Evolutionary conservation across 2,797 vertebrate genomes (phyloP), one percentile per base, ranked within the genome.

Genomic region (Spheniscus humboldti): DNA sequence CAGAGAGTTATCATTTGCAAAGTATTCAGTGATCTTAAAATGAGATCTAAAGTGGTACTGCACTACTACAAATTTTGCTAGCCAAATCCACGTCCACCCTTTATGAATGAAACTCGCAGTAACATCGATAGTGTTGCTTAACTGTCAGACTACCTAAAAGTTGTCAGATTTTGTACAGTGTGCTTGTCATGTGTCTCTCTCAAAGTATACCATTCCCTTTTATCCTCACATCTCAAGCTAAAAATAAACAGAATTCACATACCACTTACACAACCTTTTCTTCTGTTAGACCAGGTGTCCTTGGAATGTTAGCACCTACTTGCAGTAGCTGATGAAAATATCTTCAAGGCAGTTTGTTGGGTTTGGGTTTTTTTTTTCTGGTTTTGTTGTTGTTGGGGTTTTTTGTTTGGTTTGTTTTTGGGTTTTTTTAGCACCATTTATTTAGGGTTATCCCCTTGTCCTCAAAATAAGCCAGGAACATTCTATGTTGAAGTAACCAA

Each of bases 401-500:
- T 97, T 98, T 96, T 45, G 95, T 77, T 62, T 52, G 28, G 6
- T n/a, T 50, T 13, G 14, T 11, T 14, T 35, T 35, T 35, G 35
- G 35, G 35, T 3, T 3, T 98, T 97, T 97, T 98, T 86, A 98
- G 94, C 97, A 97, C 98, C 17, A 97, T 98, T 77, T 98, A 98
- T 96, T 98, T 98, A 33, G 97, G 97, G 90, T 98, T 98, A 60
- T 98, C 97, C 1, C 97, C 98, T 92, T 98, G 63, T 5, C 98
- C 98, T 73, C 98, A 89, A 75, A 99, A 98, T 82, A 98, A 96
- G 4, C 94, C 98, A 4, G 97, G 98, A 76, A 98, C 6, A 97
- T 90, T 98, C 98, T 81, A 97, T 97, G 80, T 98, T 98, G 76
- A 98, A 98, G 97, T 98, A 98, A 55, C 98, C 97, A 30, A 98